Evolutionary conservation across 2,797 vertebrate species (phyloP).

Genomic region (Dryobates pubescens): DNA sequence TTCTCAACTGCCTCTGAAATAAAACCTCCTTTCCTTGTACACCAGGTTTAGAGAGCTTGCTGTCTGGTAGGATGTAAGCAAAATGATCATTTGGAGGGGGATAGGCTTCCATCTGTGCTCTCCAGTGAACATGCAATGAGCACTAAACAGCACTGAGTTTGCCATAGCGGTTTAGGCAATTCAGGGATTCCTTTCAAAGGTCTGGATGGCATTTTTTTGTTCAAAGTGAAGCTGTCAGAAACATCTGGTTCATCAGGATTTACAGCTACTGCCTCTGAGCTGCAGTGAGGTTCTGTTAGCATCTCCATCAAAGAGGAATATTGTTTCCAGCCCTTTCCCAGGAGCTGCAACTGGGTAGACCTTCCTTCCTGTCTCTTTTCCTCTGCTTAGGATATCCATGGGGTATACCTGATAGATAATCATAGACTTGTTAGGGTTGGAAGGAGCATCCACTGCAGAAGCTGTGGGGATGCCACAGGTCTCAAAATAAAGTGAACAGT

Average conservation of each 20-base stretch:
- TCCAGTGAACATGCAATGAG: not conserved
- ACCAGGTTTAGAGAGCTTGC: not conserved
- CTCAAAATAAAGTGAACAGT: not conserved
- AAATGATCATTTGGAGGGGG: not conserved
- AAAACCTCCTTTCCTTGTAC: not conserved
- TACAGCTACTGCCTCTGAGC: not conserved
- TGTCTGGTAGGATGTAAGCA: not conserved
- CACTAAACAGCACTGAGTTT: not conserved
- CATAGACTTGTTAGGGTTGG: no score
- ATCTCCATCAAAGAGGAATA: not conserved
- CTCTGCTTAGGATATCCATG: not conserved
- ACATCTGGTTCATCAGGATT: not conserved
- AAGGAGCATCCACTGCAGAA: not conserved
- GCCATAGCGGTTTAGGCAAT: not conserved
- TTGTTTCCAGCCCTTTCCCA: not conserved
- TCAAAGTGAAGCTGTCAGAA: constrained; percentile 30
- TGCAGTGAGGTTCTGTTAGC: not conserved
- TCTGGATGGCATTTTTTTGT: not conserved
- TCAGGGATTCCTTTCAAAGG: not conserved
- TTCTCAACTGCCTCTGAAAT: constrained; percentile 2
- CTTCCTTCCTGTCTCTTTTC: not conserved
- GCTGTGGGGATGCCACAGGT: not conserved
- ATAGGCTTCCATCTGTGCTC: not conserved
- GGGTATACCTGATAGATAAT: not conserved
- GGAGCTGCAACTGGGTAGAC: not conserved